Evolutionary conservation across 2,888 invertebrate genomes (phyloP).

Genomic region (Physocephala rufipes): DNA sequence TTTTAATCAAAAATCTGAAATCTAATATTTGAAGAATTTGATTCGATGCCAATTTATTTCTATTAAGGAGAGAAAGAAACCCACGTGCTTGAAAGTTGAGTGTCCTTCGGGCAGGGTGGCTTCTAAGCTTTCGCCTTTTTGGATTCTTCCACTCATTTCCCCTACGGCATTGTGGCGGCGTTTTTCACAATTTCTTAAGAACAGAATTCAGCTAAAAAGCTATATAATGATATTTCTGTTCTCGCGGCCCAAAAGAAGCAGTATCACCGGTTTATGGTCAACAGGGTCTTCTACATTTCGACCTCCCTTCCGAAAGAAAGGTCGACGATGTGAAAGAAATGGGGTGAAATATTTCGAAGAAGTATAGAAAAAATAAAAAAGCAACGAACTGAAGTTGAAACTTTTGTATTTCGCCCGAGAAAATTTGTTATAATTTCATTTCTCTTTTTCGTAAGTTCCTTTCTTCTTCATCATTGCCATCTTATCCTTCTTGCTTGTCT

Average conservation of each 20-base stretch:
- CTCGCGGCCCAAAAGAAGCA: background rate
- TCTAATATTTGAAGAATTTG: background rate
- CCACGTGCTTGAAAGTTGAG: no score
- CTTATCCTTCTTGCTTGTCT: slow-evolving; percentile 32
- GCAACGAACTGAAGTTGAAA: slow-evolving; percentile 33
- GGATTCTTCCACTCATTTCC: slow-evolving; percentile 30
- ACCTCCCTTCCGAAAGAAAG: background rate
- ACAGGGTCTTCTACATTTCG: no score
- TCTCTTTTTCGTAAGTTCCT: slow-evolving; percentile 46
- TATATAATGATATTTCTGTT: slow-evolving; percentile 31
- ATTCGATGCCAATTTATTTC: no score
- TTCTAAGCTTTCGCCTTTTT: slow-evolving; percentile 30
- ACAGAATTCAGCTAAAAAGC: slow-evolving; percentile 21
- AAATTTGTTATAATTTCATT: slow-evolving; percentile 51
- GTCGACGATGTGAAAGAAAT: background rate
- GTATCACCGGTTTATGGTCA: background rate
- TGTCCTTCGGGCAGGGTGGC: background rate
- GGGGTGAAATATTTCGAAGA: slow-evolving; percentile 42
- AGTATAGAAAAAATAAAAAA: no score
- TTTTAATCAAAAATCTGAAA: background rate
- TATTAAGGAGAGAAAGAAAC: background rate
- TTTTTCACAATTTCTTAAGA: slow-evolving; percentile 3
- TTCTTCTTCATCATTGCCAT: slow-evolving; percentile 42
- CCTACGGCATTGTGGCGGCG: background rate
- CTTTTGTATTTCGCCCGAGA: slow-evolving; percentile 49